phyloP scores from a whole-genome alignment of 1,140 invertebrate genomes.

The Helicoverpa zea region DNA sequence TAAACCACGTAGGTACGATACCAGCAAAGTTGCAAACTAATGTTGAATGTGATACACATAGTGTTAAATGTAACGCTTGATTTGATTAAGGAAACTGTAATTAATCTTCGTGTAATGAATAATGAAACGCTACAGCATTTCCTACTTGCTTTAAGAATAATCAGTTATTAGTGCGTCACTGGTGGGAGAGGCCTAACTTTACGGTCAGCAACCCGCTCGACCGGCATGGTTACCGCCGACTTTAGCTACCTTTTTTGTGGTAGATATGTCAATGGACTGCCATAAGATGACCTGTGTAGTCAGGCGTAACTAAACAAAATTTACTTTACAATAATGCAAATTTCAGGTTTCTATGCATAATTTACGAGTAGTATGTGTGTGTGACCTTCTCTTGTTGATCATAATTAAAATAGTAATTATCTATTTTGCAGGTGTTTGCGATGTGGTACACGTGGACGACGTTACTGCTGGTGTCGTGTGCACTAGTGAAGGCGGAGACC shows the following conservation, averaged over 20 bases:
- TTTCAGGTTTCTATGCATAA: background rate
- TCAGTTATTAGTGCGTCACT: constrained; percentile 5
- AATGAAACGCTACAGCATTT: constrained; percentile 35
- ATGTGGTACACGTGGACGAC: constrained; percentile 83
- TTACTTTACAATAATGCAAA: background rate
- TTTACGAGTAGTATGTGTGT: too few relatives aligned
- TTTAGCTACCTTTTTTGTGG: constrained; percentile 12
- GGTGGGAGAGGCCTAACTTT: constrained; percentile 6
- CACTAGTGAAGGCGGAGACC: constrained; percentile 72
- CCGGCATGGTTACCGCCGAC: background rate
- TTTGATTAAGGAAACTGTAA: constrained; percentile 34
- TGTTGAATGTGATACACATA: constrained; percentile 6
- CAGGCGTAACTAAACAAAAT: background rate
- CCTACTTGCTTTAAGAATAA: constrained; percentile 27
- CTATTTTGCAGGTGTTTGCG: constrained; percentile 78
- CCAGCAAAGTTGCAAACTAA: background rate
- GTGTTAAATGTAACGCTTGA: constrained; percentile 41
- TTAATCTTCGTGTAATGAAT: constrained; percentile 43
- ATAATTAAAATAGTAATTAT: background rate
- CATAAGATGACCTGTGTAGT: background rate
- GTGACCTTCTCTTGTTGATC: background rate
- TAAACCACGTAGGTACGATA: background rate
- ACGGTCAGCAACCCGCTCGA: constrained; percentile 8
- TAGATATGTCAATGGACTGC: constrained; percentile 10
- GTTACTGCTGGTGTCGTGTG: constrained; percentile 80